Evolutionary conservation across 2,797 vertebrate species (phyloP).

Genomic region (Acanthiza pusilla): DNA sequence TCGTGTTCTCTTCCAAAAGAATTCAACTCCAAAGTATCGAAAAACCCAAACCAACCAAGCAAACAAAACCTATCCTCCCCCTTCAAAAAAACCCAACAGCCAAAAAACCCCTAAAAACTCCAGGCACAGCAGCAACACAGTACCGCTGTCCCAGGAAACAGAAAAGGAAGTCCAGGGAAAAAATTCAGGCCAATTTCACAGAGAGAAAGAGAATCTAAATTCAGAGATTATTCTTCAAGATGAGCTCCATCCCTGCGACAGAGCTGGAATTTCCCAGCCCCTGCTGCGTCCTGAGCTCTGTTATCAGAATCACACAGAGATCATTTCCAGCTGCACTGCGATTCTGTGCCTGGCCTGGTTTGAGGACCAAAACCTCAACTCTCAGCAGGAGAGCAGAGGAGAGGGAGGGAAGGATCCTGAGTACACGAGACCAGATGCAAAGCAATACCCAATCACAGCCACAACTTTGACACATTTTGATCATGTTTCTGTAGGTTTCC

Average conservation of each 20-base stretch:
- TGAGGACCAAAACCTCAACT: not conserved
- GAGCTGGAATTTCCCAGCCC: not conserved
- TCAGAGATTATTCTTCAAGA: not conserved
- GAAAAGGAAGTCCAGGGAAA: not conserved
- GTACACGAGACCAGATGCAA: not conserved
- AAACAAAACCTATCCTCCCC: accelerated
- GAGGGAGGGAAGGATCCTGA: not conserved
- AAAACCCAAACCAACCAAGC: not conserved
- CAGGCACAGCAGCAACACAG: not conserved
- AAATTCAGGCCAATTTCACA: not conserved
- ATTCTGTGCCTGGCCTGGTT: not conserved
- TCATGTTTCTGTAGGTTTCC: not conserved
- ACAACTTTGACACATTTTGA: not conserved
- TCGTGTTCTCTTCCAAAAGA: not conserved
- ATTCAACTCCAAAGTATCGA: not conserved
- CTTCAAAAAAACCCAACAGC: accelerated
- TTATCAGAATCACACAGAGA: not conserved
- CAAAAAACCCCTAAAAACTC: not conserved
- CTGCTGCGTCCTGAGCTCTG: not conserved
- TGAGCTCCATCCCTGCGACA: not conserved
- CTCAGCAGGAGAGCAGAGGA: not conserved
- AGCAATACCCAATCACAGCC: not conserved
- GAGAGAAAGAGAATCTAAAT: not conserved
- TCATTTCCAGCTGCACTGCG: not conserved
- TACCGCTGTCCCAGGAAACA: not conserved